phyloP scores from a whole-genome alignment of 2,797 vertebrate species.

The Ctenochaetus hawaiiensis region DNA sequence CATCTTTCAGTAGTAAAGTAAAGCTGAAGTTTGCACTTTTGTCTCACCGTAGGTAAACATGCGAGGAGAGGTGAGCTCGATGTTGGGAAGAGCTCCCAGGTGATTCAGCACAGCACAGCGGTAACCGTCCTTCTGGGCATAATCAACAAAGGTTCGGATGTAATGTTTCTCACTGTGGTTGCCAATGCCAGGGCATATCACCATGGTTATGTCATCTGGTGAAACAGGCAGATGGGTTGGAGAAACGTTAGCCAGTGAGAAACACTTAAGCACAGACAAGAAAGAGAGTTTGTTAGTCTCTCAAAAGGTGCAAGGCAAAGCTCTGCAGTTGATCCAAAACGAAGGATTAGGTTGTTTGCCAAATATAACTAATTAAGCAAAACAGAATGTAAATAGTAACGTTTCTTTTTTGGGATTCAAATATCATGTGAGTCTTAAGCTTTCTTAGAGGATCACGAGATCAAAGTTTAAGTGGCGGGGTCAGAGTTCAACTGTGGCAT shows the following conservation, averaged over 20 bases:
- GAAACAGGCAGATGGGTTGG: constrained; percentile 43
- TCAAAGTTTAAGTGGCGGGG: constrained; percentile 7
- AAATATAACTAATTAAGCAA: constrained; percentile 12
- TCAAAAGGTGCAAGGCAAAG: constrained; percentile 14
- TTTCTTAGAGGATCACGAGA: constrained; percentile 18
- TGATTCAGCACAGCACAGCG: constrained; percentile 97
- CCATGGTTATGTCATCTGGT: constrained; percentile 96
- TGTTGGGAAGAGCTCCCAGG: constrained; percentile 95
- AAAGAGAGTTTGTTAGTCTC: neutral
- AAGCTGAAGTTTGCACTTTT: neutral
- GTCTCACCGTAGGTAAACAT: constrained; percentile 96
- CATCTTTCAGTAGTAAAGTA: neutral
- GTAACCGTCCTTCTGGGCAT: constrained; percentile 95
- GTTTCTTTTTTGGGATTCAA: constrained; percentile 11
- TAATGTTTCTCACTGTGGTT: constrained; percentile 99
- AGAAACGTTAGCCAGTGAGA: constrained; percentile 25
- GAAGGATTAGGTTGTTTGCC: constrained; percentile 10
- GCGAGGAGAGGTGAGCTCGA: constrained; percentile 96
- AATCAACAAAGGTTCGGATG: constrained; percentile 97
- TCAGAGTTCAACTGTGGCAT: constrained; percentile 39
- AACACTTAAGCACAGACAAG: constrained; percentile 23
- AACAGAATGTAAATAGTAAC: constrained; percentile 23
- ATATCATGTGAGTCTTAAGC: constrained; percentile 22
- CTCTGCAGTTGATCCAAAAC: constrained; percentile 3
- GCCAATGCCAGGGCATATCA: constrained; percentile 98